phyloP scores from a whole-genome alignment of 2,888 invertebrate genomes.

The Erebia aethiops region DNA sequence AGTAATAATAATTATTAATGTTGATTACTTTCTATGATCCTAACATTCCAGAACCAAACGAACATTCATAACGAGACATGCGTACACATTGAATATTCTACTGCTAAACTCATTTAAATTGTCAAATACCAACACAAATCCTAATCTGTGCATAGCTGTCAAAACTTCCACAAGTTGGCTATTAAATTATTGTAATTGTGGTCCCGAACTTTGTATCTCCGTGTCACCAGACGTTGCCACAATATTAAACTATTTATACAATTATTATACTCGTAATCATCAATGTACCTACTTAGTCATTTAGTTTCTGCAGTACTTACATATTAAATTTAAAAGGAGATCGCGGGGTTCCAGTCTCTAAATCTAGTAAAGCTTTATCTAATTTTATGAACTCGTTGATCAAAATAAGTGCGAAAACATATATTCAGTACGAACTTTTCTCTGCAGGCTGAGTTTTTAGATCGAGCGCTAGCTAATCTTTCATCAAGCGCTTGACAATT shows the following conservation, averaged over 20 bases:
- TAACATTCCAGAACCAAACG: neutral
- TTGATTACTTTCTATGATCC: neutral
- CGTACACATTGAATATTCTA: constrained; percentile 16
- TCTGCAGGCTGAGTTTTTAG: neutral
- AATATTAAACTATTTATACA: constrained; percentile 59
- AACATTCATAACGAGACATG: neutral
- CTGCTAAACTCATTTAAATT: constrained; percentile 41
- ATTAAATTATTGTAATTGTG: constrained; percentile 68
- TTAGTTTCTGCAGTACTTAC: constrained; percentile 10
- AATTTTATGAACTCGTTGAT: neutral
- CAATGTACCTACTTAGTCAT: constrained; percentile 43
- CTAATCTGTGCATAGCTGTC: constrained; percentile 58
- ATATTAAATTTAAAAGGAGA: neutral
- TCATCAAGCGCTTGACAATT: no score
- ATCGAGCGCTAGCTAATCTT: no score
- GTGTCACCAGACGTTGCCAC: constrained; percentile 59
- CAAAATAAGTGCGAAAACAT: neutral
- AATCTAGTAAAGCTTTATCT: no score
- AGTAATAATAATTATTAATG: neutral
- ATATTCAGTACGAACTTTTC: neutral
- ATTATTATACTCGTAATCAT: constrained; percentile 46
- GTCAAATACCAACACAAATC: constrained; percentile 53
- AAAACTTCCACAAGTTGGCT: constrained; percentile 56
- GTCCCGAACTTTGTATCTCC: constrained; percentile 63
- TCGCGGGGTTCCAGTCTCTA: neutral